Evolutionary conservation across 2,888 invertebrate genomes (phyloP).

Genomic region (Dolomedes plantarius): DNA sequence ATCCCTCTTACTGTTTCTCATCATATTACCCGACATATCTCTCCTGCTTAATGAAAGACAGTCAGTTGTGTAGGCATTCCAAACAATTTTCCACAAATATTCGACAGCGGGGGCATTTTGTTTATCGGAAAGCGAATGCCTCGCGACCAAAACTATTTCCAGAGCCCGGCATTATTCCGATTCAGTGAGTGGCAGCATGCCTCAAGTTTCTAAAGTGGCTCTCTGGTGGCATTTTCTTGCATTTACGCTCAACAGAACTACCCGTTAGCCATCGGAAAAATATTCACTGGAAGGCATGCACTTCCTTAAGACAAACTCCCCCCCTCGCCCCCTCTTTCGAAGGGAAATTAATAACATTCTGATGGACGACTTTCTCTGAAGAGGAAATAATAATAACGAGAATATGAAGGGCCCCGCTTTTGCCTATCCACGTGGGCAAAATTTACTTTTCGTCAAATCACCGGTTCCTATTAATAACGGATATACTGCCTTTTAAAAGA

Average conservation of each 20-base stretch:
- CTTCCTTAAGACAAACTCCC: conserved; percentile 11
- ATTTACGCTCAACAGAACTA: conserved; percentile 24
- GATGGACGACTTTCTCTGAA: conserved; percentile 18
- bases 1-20: no score
- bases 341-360: conserved; percentile 67
- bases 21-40: not conserved
- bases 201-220: no score
- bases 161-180: not conserved
- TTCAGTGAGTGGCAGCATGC: not conserved
- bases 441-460: conserved; percentile 59
- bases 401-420: not conserved
- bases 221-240: conserved; percentile 37
- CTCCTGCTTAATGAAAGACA: not conserved
- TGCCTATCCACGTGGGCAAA: conserved; percentile 29
- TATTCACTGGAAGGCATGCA: conserved; percentile 18
- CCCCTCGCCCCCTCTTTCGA: conserved; percentile 30
- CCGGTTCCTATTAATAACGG: conserved; percentile 65
- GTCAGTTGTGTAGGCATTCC: not conserved
- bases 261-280: conserved; percentile 47
- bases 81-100: not conserved
- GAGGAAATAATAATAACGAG: conserved; percentile 35
- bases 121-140: not conserved
- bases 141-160: not conserved
- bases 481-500: conserved; percentile 44
- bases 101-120: not conserved